A percentile compares a stretch with the other conserved stretches of the same genome.
Evolutionary conservation across 2,113 vertebrate species (phyloP).

Genomic region (Takifugu flavidus): DNA sequence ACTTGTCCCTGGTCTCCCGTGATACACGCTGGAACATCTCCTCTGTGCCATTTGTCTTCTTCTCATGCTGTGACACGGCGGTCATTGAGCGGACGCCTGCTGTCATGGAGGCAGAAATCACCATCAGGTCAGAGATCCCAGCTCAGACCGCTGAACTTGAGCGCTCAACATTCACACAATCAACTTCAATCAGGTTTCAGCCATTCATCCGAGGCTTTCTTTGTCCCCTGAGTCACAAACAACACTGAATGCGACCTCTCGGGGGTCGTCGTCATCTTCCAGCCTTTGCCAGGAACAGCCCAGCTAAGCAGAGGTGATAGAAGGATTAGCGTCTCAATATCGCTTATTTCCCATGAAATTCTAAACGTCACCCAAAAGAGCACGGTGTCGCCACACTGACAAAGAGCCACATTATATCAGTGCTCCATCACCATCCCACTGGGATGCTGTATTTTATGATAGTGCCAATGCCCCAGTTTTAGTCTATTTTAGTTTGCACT

Average conservation of each 20-base stretch:
- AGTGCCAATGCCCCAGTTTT: conserved; percentile 34
- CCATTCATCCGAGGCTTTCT: too few species aligned
- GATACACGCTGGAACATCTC: conserved; percentile 5
- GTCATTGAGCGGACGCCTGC: conserved; percentile 8
- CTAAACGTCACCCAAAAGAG: conserved; percentile 20
- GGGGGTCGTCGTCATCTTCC: not conserved
- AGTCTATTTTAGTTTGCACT: conserved; percentile 46
- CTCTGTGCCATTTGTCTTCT: conserved; percentile 18
- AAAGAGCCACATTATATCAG: conserved; percentile 1
- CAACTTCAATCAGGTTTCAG: too few species aligned
- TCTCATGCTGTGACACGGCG: conserved; percentile 8
- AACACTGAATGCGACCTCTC: too few species aligned
- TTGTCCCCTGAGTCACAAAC: too few species aligned
- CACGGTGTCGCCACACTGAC: conserved; percentile 14
- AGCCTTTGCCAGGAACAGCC: conserved; percentile 13
- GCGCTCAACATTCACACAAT: too few species aligned
- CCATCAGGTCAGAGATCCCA: conserved; percentile 13
- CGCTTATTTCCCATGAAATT: conserved; percentile 36
- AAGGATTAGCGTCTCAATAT: conserved; percentile 35
- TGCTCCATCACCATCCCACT: conserved; percentile 8
- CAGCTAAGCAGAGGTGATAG: conserved; percentile 27
- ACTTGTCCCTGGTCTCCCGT: conserved; percentile 5
- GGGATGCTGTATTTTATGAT: conserved; percentile 3
- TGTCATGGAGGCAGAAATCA: conserved; percentile 12
- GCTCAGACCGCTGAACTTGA: conserved; percentile 14